Base-by-base conservation (phyloP, 2,797 vertebrate genomes). In the Hipposideros larvatus region DNA sequence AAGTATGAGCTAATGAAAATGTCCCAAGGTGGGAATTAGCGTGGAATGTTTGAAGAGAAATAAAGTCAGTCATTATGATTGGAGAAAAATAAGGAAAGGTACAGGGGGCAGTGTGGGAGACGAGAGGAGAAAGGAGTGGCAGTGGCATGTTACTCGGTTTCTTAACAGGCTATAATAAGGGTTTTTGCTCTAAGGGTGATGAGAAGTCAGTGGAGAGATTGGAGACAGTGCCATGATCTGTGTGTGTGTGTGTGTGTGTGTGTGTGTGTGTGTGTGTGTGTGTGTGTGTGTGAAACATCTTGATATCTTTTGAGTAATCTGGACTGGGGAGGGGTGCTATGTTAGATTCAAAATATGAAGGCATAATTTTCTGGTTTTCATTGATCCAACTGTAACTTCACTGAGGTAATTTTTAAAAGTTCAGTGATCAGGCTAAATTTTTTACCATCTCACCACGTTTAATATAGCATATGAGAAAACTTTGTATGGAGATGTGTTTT, bases 331-430 rank as follows among this genome's bases (percentile, higher is more conserved):
- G 8, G 19, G n/a, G 10, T 5, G 37, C 37, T 83, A 63, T 46
- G 21, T 86, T 93, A 71, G 15, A 94, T 61, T 93, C 28, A 21
- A 79, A 77, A 84, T 48, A 79, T 41, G 48, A 85, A 79, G 26
- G 24, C 43, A 90, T 31, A 46, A 28, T 63, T 87, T 83, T 92
- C 24, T 88, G 21, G 5, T 51, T 92, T 90, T 74, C 28, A 31
- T 85, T 66, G 61, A 90, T 91, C n/a, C 34, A 48, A 7, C 22
- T 87, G 3, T 61, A 51, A 91, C 46, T 90, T 82, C 16, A 80
- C 7, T 84, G 46, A 63, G 26, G 61, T 79, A 84, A 73, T 61
- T 92, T 87, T 57, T 90, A 55, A 46, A 74, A 53, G 18, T 89
- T 91, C 24, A 53, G 14, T 57, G 26, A 74, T 86, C 41, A 91